Evolutionary conservation across 2,797 vertebrate species (phyloP), one percentile per base, ranked within the genome.

Genomic region (Chromis chromis): DNA sequence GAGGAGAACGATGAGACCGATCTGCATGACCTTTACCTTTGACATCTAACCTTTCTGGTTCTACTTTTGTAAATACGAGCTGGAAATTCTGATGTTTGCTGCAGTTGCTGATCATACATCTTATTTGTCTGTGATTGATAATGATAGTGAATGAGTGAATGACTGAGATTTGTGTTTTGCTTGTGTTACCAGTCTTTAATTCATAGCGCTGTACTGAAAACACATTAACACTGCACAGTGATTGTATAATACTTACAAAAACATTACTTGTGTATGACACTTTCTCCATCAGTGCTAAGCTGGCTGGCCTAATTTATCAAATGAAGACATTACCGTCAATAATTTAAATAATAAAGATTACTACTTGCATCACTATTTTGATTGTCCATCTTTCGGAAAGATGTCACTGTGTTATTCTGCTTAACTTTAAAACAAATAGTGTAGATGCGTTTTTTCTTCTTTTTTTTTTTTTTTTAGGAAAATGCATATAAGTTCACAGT

Each of bases 1-100:
- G 96, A 96, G 76, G 96, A 97, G 77, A 96, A 97, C 0, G 96
- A 97, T 0, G 96, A 97, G 84, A 94, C 79, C 0, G 94, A 96
- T 64, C 81, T 88, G 16, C 63, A 72, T 0, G 48, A 86, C 0
- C 89, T 89, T 0, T 56, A 44, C 67, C 39, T 48, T 70, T 55
- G 10, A 42, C 44, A 56, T 68, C 77, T 78, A 40, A 50, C 28
- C 12, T 21, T 58, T 66, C 4, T 56, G 27, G 12, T 24, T n/a
- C 31, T 33, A 3, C 48, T 31, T 17, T 27, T 84, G 62, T 76
- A 73, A 64, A 85, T 83, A 80, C 5, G 48, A 5, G 1, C 56
- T 55, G 63, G 12, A 55, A 33, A 21, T 19, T 39, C 10, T 55
- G 22, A 6, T 25, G 8, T 49, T 36, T 36, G 33, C 33, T 11